Percentiles rank a stretch among this genome's conserved stretches.
Evolutionary conservation across 1,140 invertebrate species (phyloP).

Genomic region (Leucophenga varia): DNA sequence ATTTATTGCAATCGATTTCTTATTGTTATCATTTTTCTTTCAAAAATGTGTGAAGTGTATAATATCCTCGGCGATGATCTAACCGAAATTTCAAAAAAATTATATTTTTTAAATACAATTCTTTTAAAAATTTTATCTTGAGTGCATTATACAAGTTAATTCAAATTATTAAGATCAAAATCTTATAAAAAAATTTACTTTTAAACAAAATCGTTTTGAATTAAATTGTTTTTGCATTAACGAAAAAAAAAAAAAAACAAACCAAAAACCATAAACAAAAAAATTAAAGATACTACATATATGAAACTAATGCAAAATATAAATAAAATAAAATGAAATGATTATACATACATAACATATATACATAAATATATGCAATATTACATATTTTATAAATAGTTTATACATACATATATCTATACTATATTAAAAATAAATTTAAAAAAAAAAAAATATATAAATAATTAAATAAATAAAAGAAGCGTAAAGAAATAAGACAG

Average conservation of each 20-base stretch:
- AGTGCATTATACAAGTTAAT: no score
- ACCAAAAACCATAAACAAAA: background rate
- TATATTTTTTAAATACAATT: no score
- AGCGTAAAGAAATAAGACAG: constrained; percentile 5
- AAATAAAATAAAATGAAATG: constrained; percentile 4
- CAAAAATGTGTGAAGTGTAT: no score
- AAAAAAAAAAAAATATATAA: constrained; percentile 7
- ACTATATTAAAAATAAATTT: constrained; percentile 4
- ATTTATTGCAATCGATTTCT: no score
- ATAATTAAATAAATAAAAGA: constrained; percentile 2
- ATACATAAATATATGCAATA: no score
- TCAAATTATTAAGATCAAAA: no score
- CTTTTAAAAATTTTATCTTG: no score
- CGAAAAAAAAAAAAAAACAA: constrained; percentile 7
- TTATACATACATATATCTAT: constrained; percentile 5
- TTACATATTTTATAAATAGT: background rate
- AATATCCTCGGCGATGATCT: no score
- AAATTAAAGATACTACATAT: constrained; percentile 1
- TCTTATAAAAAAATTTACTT: constrained; percentile 1
- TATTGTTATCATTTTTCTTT: no score
- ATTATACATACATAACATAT: no score
- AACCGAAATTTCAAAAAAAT: no score
- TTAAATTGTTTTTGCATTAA: constrained; percentile 2
- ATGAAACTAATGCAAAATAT: constrained; percentile 6
- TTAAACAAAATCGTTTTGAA: constrained; percentile 2